These are phyloP conservation scores for Heterodera carotae DNA, from an alignment of 1,140 invertebrate genomes.

Conservation along the genomic window DNA sequence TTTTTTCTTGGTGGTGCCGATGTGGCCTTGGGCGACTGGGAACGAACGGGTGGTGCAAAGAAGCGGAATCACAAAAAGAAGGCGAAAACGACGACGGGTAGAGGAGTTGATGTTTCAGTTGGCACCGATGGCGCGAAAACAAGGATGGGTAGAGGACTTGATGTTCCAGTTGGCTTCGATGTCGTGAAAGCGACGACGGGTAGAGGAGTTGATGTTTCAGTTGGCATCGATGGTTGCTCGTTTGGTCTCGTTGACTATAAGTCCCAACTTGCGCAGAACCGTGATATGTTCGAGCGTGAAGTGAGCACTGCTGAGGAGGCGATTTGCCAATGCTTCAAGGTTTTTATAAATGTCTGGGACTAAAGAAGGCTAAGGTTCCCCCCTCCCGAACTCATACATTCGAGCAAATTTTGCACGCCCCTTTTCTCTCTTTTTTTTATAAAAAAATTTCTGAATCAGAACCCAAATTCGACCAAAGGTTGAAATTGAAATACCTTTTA, in stretches of 20 bases:
- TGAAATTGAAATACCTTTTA: no score
- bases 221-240: no score
- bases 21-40: slow-evolving; percentile 54
- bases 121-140: neutral
- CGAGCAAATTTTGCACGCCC: no score
- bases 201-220: no score
- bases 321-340: slow-evolving; percentile 22
- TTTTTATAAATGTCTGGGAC: no score
- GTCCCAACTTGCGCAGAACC: neutral
- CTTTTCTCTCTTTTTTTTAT: no score
- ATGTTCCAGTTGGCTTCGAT: neutral
- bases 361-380: no score
- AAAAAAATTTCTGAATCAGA: no score
- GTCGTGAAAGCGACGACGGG: neutral
- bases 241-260: neutral
- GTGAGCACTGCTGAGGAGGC: slow-evolving; percentile 2
- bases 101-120: neutral
- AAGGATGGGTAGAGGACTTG: no score
- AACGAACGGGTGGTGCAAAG: slow-evolving; percentile 33
- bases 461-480: no score
- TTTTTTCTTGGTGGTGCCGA: slow-evolving; percentile 47
- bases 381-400: no score
- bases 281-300: slow-evolving; percentile 12
- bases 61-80: slow-evolving; percentile 59
- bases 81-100: slow-evolving; percentile 22